Evolutionary conservation across 2,888 invertebrate genomes (phyloP), one percentile per base, ranked within the genome.

Genomic region (Tenodera sinensis): DNA sequence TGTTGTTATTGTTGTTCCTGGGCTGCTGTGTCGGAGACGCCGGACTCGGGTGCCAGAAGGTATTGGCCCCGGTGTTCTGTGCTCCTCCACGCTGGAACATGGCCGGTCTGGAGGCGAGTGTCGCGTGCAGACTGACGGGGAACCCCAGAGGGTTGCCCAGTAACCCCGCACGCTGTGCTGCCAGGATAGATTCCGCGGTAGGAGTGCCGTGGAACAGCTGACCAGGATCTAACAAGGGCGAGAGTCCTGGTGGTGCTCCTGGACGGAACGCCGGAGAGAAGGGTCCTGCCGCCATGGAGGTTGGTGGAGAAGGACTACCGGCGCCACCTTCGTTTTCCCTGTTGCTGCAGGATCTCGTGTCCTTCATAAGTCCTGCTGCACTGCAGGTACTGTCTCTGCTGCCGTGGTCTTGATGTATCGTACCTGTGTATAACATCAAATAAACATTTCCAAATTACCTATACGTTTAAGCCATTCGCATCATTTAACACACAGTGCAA

Each of bases 51-150:
- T 14, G 25, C 87, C 87, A 87, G 20, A 28, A 34, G 14, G 14
- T 34, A 30, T 82, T 82, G 27, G n/a, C 54, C 6, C 47, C 47
- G 7, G 27, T 54, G 12, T 20, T 15, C 83, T 82, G 95, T 95
- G 54, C 25, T 71, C 54, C 54, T 71, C 54, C 54, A 83, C 95
- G 95, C 84, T 95, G 95, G 93, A 96, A 96, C 90, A 96, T 94
- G 89, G 95, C 95, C 20, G 96, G 95, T 91, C 93, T 94, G 0
- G 93, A 92, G 12, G 95, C 95, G 83, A 96, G 93, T 6, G 95
- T 95, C 2, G 95, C 94, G 90, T 95, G 93, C 93, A 93, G 91
- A 93, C 95, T 89, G 93, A 95, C 90, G 92, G 95, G 91, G 92
- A 95, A 91, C 9, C 82, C 28, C 28, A 25, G 28, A 25, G 81